phyloP scores from a whole-genome alignment of 2,113 vertebrate species.

The Tyto alba region DNA sequence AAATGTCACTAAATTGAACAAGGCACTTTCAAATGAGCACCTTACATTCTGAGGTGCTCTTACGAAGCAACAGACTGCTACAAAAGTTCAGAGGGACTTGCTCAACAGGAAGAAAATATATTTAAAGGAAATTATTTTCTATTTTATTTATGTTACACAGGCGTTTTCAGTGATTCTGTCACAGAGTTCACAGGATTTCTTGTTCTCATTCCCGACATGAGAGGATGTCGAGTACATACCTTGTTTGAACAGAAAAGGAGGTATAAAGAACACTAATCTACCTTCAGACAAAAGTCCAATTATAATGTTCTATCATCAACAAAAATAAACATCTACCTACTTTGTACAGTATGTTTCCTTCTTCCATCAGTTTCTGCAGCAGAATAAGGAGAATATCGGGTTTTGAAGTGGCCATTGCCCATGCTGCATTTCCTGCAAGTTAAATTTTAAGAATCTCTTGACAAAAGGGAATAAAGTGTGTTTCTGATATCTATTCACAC shows the following conservation, averaged over 20 bases:
- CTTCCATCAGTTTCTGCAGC: conserved; percentile 98
- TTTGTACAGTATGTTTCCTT: conserved; percentile 95
- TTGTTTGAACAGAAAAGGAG: not conserved
- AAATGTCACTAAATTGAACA: not conserved
- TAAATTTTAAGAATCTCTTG: conserved; percentile 20
- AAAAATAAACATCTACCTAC: conserved; percentile 66
- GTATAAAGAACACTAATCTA: not conserved
- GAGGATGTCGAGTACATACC: not conserved
- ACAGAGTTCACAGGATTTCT: not conserved
- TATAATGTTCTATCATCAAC: not conserved
- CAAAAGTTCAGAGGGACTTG: not conserved
- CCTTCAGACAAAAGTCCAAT: not conserved
- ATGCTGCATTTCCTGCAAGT: conserved; percentile 92
- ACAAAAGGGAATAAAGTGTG: not conserved
- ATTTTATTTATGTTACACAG: not conserved
- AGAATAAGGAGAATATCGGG: conserved; percentile 98
- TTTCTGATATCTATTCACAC: not conserved
- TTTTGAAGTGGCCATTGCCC: conserved; percentile 99
- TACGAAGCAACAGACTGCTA: not conserved
- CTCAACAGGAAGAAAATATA: not conserved
- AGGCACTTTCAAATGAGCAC: not conserved
- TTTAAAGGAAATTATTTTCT: not conserved
- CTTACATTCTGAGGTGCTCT: not conserved
- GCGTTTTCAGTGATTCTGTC: not conserved
- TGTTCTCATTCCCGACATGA: not conserved